phyloP scores from a whole-genome alignment of 2,113 vertebrate species.

The Limnothrissa miodon region DNA sequence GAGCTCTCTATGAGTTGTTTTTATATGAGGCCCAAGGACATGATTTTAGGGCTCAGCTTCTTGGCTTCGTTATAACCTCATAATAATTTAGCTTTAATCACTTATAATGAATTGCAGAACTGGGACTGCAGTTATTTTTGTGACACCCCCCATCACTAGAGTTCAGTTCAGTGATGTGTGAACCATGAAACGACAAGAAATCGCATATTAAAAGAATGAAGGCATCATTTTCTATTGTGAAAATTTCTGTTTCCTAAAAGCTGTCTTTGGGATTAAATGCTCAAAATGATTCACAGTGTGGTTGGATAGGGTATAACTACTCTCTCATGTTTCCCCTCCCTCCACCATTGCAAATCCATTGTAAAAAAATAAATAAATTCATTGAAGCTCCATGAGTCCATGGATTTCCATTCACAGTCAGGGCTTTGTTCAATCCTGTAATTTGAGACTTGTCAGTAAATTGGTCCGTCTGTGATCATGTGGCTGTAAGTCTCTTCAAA shows the following conservation, averaged over 20 bases:
- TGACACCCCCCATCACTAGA: neutral
- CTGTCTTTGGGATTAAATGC: neutral
- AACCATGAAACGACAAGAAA: neutral
- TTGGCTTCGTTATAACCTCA: neutral
- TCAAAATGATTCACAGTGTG: neutral
- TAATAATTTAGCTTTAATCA: slow-evolving; percentile 1
- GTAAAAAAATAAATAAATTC: neutral
- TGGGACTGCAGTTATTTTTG: neutral
- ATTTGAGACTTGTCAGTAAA: neutral
- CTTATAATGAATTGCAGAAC: slow-evolving; percentile 13
- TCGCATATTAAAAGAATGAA: neutral
- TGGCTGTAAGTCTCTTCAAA: neutral
- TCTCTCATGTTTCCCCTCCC: neutral
- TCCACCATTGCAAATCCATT: neutral
- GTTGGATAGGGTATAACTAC: neutral
- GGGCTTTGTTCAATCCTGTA: neutral
- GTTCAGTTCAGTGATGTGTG: neutral
- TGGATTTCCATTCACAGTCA: neutral
- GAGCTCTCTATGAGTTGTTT: neutral
- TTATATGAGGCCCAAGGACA: neutral
- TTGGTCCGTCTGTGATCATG: neutral
- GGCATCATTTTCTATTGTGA: neutral
- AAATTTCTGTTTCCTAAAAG: neutral
- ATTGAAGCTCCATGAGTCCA: neutral
- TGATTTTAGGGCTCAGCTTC: neutral